Evolutionary conservation across 1,140 invertebrate genomes (phyloP).

Genomic region (Drosophila nigromelanica): DNA sequence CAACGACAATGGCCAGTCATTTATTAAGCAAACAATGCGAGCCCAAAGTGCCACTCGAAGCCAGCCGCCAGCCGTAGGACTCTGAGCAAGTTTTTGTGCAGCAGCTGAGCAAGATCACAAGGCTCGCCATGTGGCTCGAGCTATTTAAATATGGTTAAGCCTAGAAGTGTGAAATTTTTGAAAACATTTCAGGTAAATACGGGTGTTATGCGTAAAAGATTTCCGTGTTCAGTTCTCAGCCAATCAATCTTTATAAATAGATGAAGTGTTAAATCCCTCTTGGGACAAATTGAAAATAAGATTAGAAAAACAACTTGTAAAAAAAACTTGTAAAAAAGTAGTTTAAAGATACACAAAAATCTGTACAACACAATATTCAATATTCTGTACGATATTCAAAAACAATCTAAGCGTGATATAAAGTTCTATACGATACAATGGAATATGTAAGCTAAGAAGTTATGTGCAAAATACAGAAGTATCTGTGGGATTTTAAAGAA

Average conservation of each 20-base stretch:
- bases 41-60: slow-evolving; percentile 53
- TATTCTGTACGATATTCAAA: too few species aligned
- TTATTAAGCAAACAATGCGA: slow-evolving; percentile 73
- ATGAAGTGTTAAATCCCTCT: not conserved
- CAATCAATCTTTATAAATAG: slow-evolving; percentile 7
- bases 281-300: too few species aligned
- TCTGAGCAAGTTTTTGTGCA: slow-evolving; percentile 52
- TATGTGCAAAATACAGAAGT: too few species aligned
- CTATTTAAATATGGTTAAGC: slow-evolving; percentile 60
- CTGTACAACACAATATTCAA: too few species aligned
- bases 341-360: too few species aligned
- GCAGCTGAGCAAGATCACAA: slow-evolving; percentile 56
- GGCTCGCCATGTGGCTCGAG: slow-evolving; percentile 23
- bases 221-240: not conserved
- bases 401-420: too few species aligned
- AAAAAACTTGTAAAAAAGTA: too few species aligned
- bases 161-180: slow-evolving; percentile 56
- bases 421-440: too few species aligned
- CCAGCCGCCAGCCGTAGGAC: slow-evolving; percentile 3
- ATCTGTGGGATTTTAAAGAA: too few species aligned
- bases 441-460: too few species aligned
- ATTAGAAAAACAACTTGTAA: too few species aligned
- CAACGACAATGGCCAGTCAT: slow-evolving; percentile 69
- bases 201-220: not conserved
- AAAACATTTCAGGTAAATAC: slow-evolving; percentile 24